Percentiles rank a stretch among this genome's conserved stretches.
phyloP scores from a whole-genome alignment of 2,797 vertebrate genomes.

The Brachyrhaphis roseni region DNA sequence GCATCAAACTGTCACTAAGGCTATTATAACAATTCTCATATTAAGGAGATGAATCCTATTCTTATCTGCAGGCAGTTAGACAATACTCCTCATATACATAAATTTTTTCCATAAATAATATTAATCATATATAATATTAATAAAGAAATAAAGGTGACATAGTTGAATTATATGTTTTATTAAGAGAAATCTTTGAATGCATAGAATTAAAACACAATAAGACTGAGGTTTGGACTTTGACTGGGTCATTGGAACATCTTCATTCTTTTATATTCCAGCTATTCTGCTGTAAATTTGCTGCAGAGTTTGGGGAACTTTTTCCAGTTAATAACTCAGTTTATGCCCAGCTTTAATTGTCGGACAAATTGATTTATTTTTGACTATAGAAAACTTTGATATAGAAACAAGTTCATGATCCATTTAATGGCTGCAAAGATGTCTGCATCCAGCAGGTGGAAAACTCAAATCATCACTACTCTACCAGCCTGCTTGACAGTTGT shows the following conservation, averaged over 20 bases:
- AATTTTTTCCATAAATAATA: conserved; percentile 7
- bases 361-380: not conserved
- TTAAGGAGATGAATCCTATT: conserved; percentile 59
- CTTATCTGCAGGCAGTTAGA: conserved; percentile 52
- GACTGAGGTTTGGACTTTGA: not conserved
- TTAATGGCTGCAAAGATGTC: not conserved
- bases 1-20: conserved; percentile 29
- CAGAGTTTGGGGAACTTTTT: not conserved
- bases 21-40: conserved; percentile 67
- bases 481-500: not conserved
- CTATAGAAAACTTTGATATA: not conserved
- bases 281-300: not conserved
- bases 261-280: not conserved
- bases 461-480: not conserved
- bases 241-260: not conserved
- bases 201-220: not conserved
- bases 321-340: not conserved
- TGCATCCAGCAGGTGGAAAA: not conserved
- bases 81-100: conserved; percentile 19
- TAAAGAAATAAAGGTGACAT: conserved; percentile 19
- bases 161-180: not conserved
- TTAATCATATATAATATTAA: no score
- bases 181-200: conserved; percentile 2
- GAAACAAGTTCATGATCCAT: not conserved
- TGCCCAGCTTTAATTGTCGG: not conserved